Evolutionary conservation across 2,888 invertebrate genomes (phyloP).

Genomic region (Diloba caeruleocephala): DNA sequence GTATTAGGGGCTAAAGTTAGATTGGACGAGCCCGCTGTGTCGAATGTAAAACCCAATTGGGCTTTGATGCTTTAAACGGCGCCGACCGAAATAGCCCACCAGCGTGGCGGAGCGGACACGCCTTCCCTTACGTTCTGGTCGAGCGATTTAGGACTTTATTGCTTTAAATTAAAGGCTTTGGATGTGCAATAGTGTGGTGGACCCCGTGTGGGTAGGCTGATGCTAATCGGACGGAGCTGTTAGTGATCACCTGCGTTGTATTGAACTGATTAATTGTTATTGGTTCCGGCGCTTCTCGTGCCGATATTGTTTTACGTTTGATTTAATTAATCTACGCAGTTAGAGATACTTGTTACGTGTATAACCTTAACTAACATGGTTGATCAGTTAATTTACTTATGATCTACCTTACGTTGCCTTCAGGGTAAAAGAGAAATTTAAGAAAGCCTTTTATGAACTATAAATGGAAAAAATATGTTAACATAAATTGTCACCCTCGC

Average conservation of each 20-base stretch:
- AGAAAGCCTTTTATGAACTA: too few species aligned
- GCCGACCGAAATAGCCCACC: slow-evolving; percentile 76
- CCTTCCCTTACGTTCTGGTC: slow-evolving; percentile 21
- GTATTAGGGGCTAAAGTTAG: slow-evolving; percentile 77
- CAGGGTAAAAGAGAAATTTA: too few species aligned
- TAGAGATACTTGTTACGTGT: slow-evolving; percentile 25
- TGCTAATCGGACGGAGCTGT: slow-evolving; percentile 81
- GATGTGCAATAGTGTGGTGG: slow-evolving; percentile 13
- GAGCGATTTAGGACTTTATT: slow-evolving; percentile 53
- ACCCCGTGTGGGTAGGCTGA: slow-evolving; percentile 58
- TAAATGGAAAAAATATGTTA: too few species aligned
- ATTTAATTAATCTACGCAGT: slow-evolving; percentile 64
- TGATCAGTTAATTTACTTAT: slow-evolving; percentile 21
- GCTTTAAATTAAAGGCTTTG: slow-evolving; percentile 16
- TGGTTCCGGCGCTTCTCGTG: slow-evolving; percentile 61
- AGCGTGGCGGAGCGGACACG: slow-evolving; percentile 57
- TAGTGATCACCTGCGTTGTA: slow-evolving; percentile 83
- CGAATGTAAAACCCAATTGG: slow-evolving; percentile 85
- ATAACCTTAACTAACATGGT: slow-evolving; percentile 28
- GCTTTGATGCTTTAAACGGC: slow-evolving; percentile 83
- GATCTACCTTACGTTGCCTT: too few species aligned
- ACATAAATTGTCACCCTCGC: too few species aligned
- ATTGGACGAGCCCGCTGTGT: slow-evolving; percentile 77
- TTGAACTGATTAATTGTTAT: slow-evolving; percentile 83
- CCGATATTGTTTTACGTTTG: slow-evolving; percentile 69